phyloP scores from a whole-genome alignment of 2,113 vertebrate genomes.

The Ondatra zibethicus region DNA sequence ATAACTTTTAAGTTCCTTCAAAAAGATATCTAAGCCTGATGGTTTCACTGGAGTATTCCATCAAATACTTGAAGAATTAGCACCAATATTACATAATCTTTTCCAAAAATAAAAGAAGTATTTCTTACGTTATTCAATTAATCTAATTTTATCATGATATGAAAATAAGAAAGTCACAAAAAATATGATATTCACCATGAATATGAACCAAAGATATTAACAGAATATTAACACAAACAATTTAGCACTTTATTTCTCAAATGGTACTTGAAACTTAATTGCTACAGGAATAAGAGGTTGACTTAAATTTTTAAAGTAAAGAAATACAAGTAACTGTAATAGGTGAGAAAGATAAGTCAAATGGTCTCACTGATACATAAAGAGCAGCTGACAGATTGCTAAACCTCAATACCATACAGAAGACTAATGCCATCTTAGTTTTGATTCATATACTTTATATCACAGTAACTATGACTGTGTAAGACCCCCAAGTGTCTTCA shows the following conservation, averaged over 20 bases:
- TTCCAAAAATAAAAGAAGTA: background rate
- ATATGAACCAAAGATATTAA: background rate
- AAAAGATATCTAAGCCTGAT: background rate
- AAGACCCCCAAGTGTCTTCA: background rate
- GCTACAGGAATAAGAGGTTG: background rate
- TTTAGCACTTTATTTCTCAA: background rate
- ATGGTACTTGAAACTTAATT: background rate
- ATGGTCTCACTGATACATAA: background rate
- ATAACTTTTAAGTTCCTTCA: background rate
- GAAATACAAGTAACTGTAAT: background rate
- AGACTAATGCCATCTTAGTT: background rate
- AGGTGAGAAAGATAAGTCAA: background rate
- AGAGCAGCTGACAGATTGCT: background rate
- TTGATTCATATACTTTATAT: background rate
- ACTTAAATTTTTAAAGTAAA: background rate
- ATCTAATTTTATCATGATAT: background rate
- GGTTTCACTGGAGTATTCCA: background rate
- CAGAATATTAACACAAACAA: background rate
- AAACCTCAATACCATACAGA: background rate
- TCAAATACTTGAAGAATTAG: background rate
- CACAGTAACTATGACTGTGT: background rate
- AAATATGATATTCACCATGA: background rate
- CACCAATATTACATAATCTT: background rate
- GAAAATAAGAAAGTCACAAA: background rate
- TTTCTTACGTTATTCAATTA: background rate